These are phyloP conservation scores for Coenonympha glycerion DNA, from an alignment of 2,888 invertebrate genomes.

Conservation along the genomic window DNA sequence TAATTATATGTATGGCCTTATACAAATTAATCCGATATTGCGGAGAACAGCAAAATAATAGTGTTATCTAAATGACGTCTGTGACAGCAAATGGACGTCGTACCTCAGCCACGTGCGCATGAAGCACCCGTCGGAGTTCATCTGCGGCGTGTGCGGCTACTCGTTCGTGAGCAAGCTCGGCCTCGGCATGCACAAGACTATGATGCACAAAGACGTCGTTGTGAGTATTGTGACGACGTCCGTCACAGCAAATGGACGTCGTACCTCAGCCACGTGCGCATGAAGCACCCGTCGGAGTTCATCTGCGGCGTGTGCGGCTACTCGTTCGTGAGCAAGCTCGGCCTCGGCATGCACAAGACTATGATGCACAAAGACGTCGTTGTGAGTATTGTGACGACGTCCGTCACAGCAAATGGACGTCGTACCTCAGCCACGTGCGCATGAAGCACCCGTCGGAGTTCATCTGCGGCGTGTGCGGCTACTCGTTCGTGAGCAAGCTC, in stretches of 20 bases:
- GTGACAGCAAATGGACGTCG: slow-evolving; percentile 60
- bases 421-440: slow-evolving; percentile 63
- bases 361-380: slow-evolving; percentile 61
- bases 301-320: slow-evolving; percentile 65
- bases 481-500: slow-evolving; percentile 64
- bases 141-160: slow-evolving; percentile 64
- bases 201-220: slow-evolving; percentile 59
- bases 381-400: too few relatives aligned
- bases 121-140: slow-evolving; percentile 65
- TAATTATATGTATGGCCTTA: too few relatives aligned
- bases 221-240: too few relatives aligned
- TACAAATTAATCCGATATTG: too few relatives aligned
- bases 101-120: slow-evolving; percentile 65
- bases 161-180: slow-evolving; percentile 66
- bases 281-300: slow-evolving; percentile 66
- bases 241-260: slow-evolving; percentile 60
- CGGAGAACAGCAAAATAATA: too few relatives aligned
- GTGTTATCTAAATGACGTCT: too few relatives aligned
- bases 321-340: slow-evolving; percentile 64
- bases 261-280: slow-evolving; percentile 62
- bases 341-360: slow-evolving; percentile 59
- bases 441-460: slow-evolving; percentile 68
- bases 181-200: slow-evolving; percentile 58
- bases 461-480: slow-evolving; percentile 63
- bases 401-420: slow-evolving; percentile 57